A percentile compares a stretch with the other conserved stretches of the same genome.
phyloP scores from a whole-genome alignment of 2,797 vertebrate genomes.

The Steatocranus sp. region DNA sequence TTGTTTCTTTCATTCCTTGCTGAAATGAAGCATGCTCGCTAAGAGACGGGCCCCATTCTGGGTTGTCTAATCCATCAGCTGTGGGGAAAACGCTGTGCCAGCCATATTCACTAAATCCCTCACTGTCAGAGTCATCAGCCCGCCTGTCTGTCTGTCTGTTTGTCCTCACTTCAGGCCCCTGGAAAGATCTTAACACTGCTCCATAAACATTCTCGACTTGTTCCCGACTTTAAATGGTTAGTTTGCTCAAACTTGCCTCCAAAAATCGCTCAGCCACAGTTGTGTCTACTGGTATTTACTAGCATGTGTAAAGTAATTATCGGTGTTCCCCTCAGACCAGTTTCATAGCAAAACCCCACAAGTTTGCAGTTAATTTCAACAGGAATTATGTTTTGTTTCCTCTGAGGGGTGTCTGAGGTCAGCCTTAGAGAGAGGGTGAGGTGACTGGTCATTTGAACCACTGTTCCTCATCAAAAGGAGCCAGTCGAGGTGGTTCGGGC shows the following conservation, averaged over 20 bases:
- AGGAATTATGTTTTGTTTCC: neutral
- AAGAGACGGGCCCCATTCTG: neutral
- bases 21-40: slow-evolving; percentile 31
- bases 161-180: neutral
- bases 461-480: neutral
- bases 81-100: slow-evolving; percentile 28
- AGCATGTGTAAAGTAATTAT: neutral
- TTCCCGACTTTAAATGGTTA: neutral
- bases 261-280: neutral
- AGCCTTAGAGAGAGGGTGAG: neutral
- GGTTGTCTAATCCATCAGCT: slow-evolving; percentile 58
- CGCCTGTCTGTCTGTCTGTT: neutral
- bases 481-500: neutral
- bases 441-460: fast-evolving
- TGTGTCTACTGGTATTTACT: neutral
- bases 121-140: slow-evolving; percentile 36
- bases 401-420: neutral
- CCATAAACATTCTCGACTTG: neutral
- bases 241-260: neutral
- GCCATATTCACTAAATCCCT: slow-evolving; percentile 47
- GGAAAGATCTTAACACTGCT: neutral
- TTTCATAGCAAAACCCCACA: neutral
- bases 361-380: neutral
- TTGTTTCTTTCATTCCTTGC: slow-evolving; percentile 26
- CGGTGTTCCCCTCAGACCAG: neutral